A percentile compares a stretch with the other conserved stretches of the same genome.
Evolutionary conservation across 1,140 invertebrate species (phyloP).

Genomic region (Megalonaias nervosa): DNA sequence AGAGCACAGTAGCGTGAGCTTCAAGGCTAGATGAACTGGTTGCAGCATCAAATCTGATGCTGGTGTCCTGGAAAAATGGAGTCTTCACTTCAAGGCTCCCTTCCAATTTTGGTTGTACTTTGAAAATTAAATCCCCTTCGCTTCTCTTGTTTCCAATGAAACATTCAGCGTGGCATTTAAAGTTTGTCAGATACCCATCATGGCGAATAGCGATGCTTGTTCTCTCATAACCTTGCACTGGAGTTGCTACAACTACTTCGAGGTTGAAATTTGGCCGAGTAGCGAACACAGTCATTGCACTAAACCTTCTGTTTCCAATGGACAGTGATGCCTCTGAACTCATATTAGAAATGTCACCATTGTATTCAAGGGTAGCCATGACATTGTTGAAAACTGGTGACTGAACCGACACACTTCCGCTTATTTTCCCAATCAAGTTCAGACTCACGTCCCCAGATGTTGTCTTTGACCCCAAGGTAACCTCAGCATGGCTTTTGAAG

Average conservation of each 20-base stretch:
- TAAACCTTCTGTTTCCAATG: constrained; percentile 16
- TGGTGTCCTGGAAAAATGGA: too few species aligned
- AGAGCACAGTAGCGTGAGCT: too few species aligned
- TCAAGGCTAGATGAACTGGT: too few species aligned
- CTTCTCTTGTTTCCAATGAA: constrained; percentile 1
- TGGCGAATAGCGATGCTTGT: constrained; percentile 16
- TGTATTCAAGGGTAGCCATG: neutral
- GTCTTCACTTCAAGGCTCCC: too few species aligned
- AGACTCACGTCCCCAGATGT: constrained; percentile 21
- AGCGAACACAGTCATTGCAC: constrained; percentile 7
- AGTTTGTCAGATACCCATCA: constrained; percentile 18
- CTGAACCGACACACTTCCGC: neutral
- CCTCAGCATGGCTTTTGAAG: constrained; percentile 22
- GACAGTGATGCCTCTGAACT: constrained; percentile 14
- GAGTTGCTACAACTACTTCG: constrained; percentile 30
- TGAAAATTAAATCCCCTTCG: too few species aligned
- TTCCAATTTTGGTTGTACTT: too few species aligned
- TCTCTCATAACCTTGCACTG: constrained; percentile 34
- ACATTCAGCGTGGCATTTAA: constrained; percentile 26
- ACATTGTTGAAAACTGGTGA: constrained; percentile 15
- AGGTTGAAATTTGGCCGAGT: constrained; percentile 4
- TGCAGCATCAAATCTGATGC: too few species aligned
- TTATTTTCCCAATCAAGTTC: constrained; percentile 1
- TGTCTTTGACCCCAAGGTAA: constrained; percentile 1
- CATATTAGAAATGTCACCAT: neutral